Evolutionary conservation across 2,888 invertebrate species (phyloP).

Genomic region (Hirtodrosophila trivittata): DNA sequence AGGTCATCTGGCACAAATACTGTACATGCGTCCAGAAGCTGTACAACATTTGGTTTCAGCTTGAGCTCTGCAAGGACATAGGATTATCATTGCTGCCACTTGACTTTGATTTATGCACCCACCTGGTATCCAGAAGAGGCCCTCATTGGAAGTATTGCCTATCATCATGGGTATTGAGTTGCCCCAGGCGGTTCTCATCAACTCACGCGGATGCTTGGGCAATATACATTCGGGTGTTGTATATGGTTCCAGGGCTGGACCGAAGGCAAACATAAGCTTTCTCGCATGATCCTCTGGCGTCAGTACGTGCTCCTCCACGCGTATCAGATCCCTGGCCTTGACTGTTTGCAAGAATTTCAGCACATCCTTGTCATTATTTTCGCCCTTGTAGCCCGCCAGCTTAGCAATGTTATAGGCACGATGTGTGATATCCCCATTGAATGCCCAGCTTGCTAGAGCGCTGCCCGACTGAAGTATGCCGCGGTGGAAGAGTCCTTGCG

Average conservation of each 20-base stretch:
- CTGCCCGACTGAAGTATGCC: constrained; percentile 82
- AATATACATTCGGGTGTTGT: constrained; percentile 80
- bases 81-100: too few relatives aligned
- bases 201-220: constrained; percentile 77
- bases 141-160: constrained; percentile 82
- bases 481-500: constrained; percentile 83
- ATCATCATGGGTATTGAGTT: constrained; percentile 82
- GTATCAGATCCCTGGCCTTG: constrained; percentile 75
- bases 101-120: not conserved
- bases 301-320: constrained; percentile 74
- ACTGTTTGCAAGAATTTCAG: constrained; percentile 80
- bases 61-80: constrained; percentile 59
- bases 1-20: constrained; percentile 76
- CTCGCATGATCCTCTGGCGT: constrained; percentile 70
- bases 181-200: constrained; percentile 82
- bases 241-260: constrained; percentile 82
- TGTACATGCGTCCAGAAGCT: constrained; percentile 67
- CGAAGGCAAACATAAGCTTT: constrained; percentile 77
- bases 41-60: constrained; percentile 46
- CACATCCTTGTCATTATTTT: constrained; percentile 82
- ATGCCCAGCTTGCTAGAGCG: constrained; percentile 76
- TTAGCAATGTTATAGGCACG: constrained; percentile 79
- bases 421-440: constrained; percentile 56
- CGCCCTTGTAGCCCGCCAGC: constrained; percentile 79
- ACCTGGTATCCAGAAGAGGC: constrained; percentile 77